Percentiles rank a stretch among this genome's conserved stretches.
phyloP scores from a whole-genome alignment of 2,888 invertebrate species.

The Ormyrus thymus region DNA sequence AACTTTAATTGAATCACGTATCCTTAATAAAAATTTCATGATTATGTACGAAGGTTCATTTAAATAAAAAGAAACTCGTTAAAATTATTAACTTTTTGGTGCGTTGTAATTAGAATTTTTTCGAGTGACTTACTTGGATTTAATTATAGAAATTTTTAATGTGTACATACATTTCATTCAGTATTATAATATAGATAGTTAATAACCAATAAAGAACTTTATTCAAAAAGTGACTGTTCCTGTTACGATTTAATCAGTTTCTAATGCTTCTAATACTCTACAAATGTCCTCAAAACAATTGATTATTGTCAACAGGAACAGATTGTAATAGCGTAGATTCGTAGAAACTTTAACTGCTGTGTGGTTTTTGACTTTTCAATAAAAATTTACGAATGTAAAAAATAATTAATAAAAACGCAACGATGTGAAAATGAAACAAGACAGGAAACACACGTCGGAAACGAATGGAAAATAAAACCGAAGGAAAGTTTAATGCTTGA shows the following conservation, averaged over 20 bases:
- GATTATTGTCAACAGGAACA: conserved; percentile 22
- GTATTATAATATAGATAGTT: background rate
- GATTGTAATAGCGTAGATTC: conserved; percentile 17
- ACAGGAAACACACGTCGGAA: conserved; percentile 56
- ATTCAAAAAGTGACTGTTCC: conserved; percentile 19
- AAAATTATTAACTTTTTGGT: too few relatives aligned
- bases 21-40: background rate
- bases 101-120: background rate
- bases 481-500: conserved; percentile 15
- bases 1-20: conserved; percentile 39
- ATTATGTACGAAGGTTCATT: too few relatives aligned
- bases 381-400: conserved; percentile 31
- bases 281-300: background rate
- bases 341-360: conserved; percentile 23
- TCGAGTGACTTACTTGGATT: too few relatives aligned
- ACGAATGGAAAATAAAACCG: conserved; percentile 37
- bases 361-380: conserved; percentile 25
- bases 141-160: background rate
- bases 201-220: background rate
- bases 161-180: background rate
- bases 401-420: conserved; percentile 32
- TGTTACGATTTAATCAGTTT: conserved; percentile 8
- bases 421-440: conserved; percentile 26
- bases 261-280: background rate
- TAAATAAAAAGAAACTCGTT: background rate